A percentile compares a stretch with the other conserved stretches of the same genome.
phyloP scores from a whole-genome alignment of 2,888 invertebrate genomes.

The Criorhina ranunculi region DNA sequence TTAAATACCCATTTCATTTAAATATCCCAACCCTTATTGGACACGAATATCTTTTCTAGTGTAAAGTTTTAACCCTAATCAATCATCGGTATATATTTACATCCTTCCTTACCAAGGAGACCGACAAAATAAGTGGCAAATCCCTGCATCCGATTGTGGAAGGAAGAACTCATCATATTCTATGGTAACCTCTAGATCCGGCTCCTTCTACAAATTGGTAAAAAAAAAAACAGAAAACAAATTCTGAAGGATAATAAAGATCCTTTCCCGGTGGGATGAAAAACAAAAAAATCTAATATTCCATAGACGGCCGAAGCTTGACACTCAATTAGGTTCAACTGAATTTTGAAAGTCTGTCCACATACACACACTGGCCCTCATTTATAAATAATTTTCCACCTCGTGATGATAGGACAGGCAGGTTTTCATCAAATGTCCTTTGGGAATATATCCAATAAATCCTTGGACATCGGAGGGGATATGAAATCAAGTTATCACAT shows the following conservation, averaged over 20 bases:
- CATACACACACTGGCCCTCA: slow-evolving; percentile 16
- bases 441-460: slow-evolving; percentile 31
- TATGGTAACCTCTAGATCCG: background rate
- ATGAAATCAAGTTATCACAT: too few species aligned
- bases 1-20: background rate
- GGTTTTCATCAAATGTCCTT: slow-evolving; percentile 14
- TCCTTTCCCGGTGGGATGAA: background rate
- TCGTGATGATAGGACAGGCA: slow-evolving; percentile 12
- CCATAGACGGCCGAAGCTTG: slow-evolving; percentile 32
- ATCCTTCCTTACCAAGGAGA: slow-evolving; percentile 3
- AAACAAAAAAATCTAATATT: slow-evolving; percentile 32
- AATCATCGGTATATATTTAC: slow-evolving; percentile 32
- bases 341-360: slow-evolving; percentile 27
- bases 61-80: slow-evolving; percentile 43
- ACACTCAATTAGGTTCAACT: slow-evolving; percentile 65
- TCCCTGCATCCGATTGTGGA: background rate
- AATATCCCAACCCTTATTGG: background rate
- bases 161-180: background rate
- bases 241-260: slow-evolving; percentile 9
- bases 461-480: too few species aligned
- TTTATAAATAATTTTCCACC: slow-evolving; percentile 41
- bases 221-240: slow-evolving; percentile 8
- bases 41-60: background rate
- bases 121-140: background rate
- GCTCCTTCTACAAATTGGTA: slow-evolving; percentile 1